Conservation (phyloP, 2,888 invertebrate species). For the Silvanus unidentatus region DNA sequence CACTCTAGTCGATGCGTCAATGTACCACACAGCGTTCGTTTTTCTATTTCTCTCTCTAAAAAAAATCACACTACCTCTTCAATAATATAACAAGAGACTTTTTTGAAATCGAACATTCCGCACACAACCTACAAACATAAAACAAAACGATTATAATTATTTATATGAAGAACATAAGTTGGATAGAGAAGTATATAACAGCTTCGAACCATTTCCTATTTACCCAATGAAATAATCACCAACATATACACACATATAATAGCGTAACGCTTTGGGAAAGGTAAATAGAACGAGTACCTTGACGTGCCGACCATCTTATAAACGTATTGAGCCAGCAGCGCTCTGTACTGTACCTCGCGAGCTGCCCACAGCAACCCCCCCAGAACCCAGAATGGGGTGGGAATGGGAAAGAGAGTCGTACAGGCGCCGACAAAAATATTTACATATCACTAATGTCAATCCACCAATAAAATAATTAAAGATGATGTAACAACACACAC, state of each 20-base stretch:
- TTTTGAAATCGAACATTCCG: no score
- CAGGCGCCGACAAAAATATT: conserved; percentile 53
- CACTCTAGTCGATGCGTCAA: conserved; percentile 40
- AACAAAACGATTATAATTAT: no score
- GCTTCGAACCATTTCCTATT: no score
- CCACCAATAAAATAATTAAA: neutral
- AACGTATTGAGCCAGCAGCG: conserved; percentile 42
- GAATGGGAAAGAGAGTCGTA: conserved; percentile 39
- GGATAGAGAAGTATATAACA: no score
- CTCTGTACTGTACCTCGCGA: conserved; percentile 39
- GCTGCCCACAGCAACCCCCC: conserved; percentile 40
- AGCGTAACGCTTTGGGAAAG: neutral
- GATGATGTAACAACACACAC: no score
- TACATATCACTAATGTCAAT: conserved; percentile 43
- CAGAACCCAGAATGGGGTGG: conserved; percentile 34
- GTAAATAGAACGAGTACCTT: conserved; percentile 22
- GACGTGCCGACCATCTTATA: conserved; percentile 42
- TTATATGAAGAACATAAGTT: no score
- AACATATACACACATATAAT: no score
- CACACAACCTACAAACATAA: no score
- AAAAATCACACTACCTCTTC: neutral
- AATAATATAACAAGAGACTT: no score
- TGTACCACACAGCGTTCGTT: conserved; percentile 19
- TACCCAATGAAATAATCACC: no score
- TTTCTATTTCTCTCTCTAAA: neutral